phyloP scores from a whole-genome alignment of 2,797 vertebrate species.

The Nasua narica region DNA sequence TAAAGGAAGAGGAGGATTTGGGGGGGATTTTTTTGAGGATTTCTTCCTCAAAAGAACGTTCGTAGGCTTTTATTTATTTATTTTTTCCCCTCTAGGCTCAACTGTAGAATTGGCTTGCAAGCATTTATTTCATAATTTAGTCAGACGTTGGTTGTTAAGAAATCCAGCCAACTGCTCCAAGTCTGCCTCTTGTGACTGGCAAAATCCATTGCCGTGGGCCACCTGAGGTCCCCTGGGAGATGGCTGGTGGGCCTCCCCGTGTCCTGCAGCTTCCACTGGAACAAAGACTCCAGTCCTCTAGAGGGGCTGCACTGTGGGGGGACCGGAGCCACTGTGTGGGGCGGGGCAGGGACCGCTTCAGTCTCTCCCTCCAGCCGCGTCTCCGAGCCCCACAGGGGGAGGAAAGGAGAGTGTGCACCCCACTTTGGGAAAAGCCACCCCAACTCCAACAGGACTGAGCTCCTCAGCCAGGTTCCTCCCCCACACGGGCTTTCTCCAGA shows the following conservation, averaged over 20 bases:
- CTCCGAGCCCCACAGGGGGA: too few species aligned
- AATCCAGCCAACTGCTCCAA: too few species aligned
- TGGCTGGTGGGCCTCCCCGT: neutral
- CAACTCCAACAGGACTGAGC: too few species aligned
- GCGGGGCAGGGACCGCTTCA: rapidly evolving
- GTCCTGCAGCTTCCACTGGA: neutral
- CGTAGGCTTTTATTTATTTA: neutral
- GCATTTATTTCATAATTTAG: neutral
- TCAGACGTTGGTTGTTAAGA: neutral
- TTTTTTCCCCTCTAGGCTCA: neutral
- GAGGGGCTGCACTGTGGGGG: rapidly evolving
- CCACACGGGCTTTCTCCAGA: neutral
- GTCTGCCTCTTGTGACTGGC: neutral
- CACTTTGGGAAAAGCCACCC: neutral
- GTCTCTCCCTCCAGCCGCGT: neutral
- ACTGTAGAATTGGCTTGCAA: neutral
- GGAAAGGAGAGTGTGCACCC: rapidly evolving
- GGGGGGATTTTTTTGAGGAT: too few species aligned
- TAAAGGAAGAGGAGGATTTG: neutral
- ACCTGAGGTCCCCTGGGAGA: neutral
- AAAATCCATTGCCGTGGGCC: rapidly evolving
- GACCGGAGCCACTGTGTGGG: rapidly evolving
- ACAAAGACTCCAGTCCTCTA: neutral
- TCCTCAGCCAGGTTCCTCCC: neutral
- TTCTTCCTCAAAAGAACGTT: neutral